Conservation (phyloP, 2,113 vertebrate genomes). For the Amia ocellicauda region DNA sequence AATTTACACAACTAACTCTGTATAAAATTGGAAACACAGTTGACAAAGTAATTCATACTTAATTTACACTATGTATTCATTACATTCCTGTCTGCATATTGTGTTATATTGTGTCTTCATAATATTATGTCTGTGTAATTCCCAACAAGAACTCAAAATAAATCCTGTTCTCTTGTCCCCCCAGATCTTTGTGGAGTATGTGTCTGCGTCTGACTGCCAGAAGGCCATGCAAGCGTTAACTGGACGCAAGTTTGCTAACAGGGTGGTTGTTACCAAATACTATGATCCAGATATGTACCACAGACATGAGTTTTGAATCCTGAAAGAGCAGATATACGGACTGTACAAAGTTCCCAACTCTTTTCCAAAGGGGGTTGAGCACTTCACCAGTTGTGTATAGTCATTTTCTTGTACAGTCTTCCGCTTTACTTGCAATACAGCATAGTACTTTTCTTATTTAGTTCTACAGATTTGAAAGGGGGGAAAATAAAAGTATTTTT, state of each 20-base stretch:
- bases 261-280: slow-evolving; percentile 72
- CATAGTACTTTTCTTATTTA: slow-evolving; percentile 26
- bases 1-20: neutral
- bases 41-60: no score
- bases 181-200: slow-evolving; percentile 70
- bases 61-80: no score
- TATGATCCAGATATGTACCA: slow-evolving; percentile 69
- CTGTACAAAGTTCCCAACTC: neutral
- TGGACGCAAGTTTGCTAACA: slow-evolving; percentile 71
- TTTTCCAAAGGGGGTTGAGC: neutral
- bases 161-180: neutral
- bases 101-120: no score
- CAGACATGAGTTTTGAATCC: slow-evolving; percentile 64
- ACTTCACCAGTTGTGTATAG: slow-evolving; percentile 4
- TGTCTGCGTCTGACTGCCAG: slow-evolving; percentile 66
- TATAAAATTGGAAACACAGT: neutral
- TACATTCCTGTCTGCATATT: no score
- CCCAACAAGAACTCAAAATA: no score
- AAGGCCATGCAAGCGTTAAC: slow-evolving; percentile 71
- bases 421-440: slow-evolving; percentile 15
- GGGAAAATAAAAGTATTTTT: no score
- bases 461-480: slow-evolving; percentile 11
- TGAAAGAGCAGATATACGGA: slow-evolving; percentile 2
- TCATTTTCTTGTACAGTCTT: slow-evolving; percentile 27
- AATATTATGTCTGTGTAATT: no score